Percentiles rank a stretch among this genome's conserved stretches.
Evolutionary conservation across 2,888 invertebrate species (phyloP).

Genomic region (Heteromurus nitidus): DNA sequence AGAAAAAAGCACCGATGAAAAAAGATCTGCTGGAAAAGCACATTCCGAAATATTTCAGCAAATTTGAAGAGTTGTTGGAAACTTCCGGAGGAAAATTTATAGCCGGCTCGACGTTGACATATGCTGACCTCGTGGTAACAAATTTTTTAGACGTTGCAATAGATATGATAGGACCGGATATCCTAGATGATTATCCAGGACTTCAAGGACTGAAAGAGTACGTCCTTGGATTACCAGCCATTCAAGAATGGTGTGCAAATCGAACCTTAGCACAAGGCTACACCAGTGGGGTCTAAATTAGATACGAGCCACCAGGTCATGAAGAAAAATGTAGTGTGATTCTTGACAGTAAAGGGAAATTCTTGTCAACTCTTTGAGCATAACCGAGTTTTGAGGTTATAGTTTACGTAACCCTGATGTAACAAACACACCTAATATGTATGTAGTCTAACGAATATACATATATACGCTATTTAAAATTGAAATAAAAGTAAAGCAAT

Average conservation of each 20-base stretch:
- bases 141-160: constrained; percentile 79
- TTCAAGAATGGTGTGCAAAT: constrained; percentile 14
- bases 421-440: too few species aligned
- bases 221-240: constrained; percentile 77
- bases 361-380: too few species aligned
- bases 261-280: constrained; percentile 27
- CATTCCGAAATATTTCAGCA: constrained; percentile 52
- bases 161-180: constrained; percentile 78
- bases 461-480: too few species aligned
- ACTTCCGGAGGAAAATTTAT: constrained; percentile 74
- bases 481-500: too few species aligned
- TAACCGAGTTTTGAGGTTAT: too few species aligned
- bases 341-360: too few species aligned
- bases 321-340: too few species aligned
- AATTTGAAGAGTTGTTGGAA: constrained; percentile 53
- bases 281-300: neutral
- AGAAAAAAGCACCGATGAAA: constrained; percentile 55
- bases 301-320: neutral
- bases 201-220: constrained; percentile 78
- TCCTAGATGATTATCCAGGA: constrained; percentile 78
- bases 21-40: constrained; percentile 51
- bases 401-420: too few species aligned
- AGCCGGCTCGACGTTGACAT: constrained; percentile 75
- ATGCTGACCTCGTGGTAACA: constrained; percentile 78
- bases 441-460: too few species aligned